Conservation (phyloP, 2,797 vertebrate genomes). For the Megaceryle alcyon region DNA sequence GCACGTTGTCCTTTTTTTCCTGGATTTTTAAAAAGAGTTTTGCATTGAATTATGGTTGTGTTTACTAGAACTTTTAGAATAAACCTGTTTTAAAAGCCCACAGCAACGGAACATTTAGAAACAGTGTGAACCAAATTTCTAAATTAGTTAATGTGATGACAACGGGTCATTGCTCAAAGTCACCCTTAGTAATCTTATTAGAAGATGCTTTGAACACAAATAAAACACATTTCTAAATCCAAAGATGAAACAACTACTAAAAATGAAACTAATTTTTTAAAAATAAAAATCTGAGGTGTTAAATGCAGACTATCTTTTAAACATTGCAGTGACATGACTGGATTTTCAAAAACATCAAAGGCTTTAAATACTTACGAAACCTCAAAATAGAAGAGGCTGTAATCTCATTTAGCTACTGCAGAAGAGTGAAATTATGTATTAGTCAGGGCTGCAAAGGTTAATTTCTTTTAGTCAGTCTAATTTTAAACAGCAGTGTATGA, state of each 20-base stretch:
- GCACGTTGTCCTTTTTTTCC: background rate
- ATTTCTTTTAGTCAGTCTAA: constrained; percentile 53
- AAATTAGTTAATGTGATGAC: constrained; percentile 24
- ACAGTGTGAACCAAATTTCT: constrained; percentile 31
- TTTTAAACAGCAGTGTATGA: constrained; percentile 38
- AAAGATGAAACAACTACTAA: constrained; percentile 41
- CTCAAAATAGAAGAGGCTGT: constrained; percentile 65
- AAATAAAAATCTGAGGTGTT: constrained; percentile 1
- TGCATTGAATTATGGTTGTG: background rate
- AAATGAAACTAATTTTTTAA: constrained; percentile 41
- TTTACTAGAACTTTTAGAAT: background rate
- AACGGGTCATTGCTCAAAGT: constrained; percentile 51
- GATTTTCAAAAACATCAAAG: constrained; percentile 66
- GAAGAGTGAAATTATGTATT: constrained; percentile 64
- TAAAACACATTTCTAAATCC: constrained; percentile 56
- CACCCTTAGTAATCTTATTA: constrained; percentile 48
- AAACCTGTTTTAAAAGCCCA: background rate
- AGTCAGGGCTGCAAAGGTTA: constrained; percentile 55
- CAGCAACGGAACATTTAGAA: constrained; percentile 26
- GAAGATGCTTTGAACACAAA: constrained; percentile 50
- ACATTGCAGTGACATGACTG: constrained; percentile 30
- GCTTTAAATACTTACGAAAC: constrained; percentile 67
- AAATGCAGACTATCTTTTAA: constrained; percentile 32
- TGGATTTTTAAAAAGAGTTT: background rate
- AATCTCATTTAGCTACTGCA: constrained; percentile 68